Evolutionary conservation across 1,140 invertebrate genomes (phyloP), one percentile per base, ranked within the genome.

Genomic region (Trachymyrmex cornetzi): DNA sequence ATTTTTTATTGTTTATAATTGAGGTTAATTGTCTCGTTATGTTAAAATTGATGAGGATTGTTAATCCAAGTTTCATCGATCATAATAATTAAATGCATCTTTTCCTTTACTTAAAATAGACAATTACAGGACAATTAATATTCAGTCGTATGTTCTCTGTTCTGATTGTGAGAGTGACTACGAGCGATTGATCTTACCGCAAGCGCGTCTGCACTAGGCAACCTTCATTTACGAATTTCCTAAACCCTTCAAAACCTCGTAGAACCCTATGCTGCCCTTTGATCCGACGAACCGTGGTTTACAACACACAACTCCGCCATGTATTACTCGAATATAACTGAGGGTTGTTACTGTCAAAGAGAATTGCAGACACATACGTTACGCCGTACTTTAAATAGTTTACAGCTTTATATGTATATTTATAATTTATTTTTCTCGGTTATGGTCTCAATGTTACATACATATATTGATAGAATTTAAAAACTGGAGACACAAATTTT

Each of bases 341-440:
- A 67, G 69, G 85, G 74, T 87, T 71, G 34, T 44, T 55, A 24
- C 27, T 38, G 55, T 91, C 89, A 91, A 91, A 91, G 85, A 38
- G 75, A 85, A 66, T 80, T 79, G 53, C 38, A 75, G 22, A 64
- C 64, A 48, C 59, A 24, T 48, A 50, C 24, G 67, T 64, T 48
- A 22, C 7, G 48, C 12, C 12, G 44, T 79, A 57, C 38, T 82
- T 90, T 74, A 87, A 86, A 85, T 85, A 82, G 59, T 61, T 59
- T 38, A n/a, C 48, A 27, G 22, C 22, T 69, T 50, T 66, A 82
- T 86, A 61, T 69, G 59, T 6, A 3, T 22, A 3, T 34, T 14
- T n/a, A 27, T 59, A 27, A 48, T 11, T 57, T 44, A 38, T 59
- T 7, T 59, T 59, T 34, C 5, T 22, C 2, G 0, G 3, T 55